A percentile compares a stretch with the other conserved stretches of the same genome.
phyloP scores from a whole-genome alignment of 2,888 invertebrate genomes.

The Caenorhabditis angaria region DNA sequence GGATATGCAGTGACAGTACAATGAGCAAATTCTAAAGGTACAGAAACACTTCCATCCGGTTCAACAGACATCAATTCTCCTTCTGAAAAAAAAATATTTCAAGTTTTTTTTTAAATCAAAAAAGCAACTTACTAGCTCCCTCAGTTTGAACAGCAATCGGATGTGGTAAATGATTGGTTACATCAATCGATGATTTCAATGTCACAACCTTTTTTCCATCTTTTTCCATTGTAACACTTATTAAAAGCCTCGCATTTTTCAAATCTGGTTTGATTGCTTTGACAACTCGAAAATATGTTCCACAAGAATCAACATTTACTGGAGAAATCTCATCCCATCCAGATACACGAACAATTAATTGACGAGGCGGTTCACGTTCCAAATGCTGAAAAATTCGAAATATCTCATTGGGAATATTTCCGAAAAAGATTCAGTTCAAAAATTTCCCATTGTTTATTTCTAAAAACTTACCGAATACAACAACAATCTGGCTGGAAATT shows the following conservation, averaged over 20 bases:
- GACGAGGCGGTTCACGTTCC: constrained; percentile 73
- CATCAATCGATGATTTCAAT: constrained; percentile 86
- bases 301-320: constrained; percentile 93
- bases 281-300: constrained; percentile 82
- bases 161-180: constrained; percentile 73
- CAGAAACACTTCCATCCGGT: constrained; percentile 33
- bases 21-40: constrained; percentile 39
- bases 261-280: constrained; percentile 47
- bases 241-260: constrained; percentile 83
- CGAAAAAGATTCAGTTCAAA: background rate
- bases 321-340: constrained; percentile 89
- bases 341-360: constrained; percentile 86
- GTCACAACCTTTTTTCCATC: constrained; percentile 92
- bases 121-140: constrained; percentile 25
- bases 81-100: constrained; percentile 14
- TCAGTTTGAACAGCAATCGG: constrained; percentile 49
- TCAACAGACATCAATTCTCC: constrained; percentile 38
- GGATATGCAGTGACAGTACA: constrained; percentile 33
- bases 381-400: constrained; percentile 46
- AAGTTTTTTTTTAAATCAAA: background rate
- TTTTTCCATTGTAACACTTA: constrained; percentile 89
- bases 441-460: background rate
- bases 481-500: constrained; percentile 76
- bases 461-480: constrained; percentile 37
- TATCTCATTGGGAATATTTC: background rate